These are phyloP conservation scores for Engystomops pustulosus DNA, from an alignment of 2,113 vertebrate genomes.

Conservation along the genomic window DNA sequence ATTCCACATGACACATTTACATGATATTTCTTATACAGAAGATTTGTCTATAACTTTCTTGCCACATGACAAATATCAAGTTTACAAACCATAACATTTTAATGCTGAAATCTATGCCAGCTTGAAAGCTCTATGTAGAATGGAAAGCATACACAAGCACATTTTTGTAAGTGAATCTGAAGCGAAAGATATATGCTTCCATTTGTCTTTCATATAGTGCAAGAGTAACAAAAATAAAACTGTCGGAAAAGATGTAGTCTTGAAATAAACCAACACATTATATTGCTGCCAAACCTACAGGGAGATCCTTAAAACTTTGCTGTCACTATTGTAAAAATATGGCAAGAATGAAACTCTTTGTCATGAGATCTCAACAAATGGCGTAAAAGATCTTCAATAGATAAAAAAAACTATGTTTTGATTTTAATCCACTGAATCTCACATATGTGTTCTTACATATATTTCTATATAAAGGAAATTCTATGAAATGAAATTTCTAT, in stretches of 20 bases:
- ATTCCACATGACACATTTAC: not conserved
- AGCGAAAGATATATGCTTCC: slow-evolving; percentile 47
- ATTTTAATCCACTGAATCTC: not conserved
- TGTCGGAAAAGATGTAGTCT: slow-evolving; percentile 51
- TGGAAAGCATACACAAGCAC: slow-evolving; percentile 22
- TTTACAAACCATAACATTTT: slow-evolving; percentile 33
- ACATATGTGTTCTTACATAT: no score
- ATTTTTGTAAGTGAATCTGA: slow-evolving; percentile 49
- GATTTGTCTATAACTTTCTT: not conserved
- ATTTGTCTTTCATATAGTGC: slow-evolving; percentile 55
- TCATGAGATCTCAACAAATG: slow-evolving; percentile 4
- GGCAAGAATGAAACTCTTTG: slow-evolving; percentile 24
- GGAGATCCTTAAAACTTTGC: slow-evolving; percentile 48
- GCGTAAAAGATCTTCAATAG: not conserved
- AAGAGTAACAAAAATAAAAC: slow-evolving; percentile 55
- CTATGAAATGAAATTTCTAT: no score
- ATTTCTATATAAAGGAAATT: no score
- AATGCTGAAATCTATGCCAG: slow-evolving; percentile 15
- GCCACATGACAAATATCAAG: slow-evolving; percentile 8
- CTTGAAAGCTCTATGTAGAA: slow-evolving; percentile 12
- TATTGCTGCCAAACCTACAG: slow-evolving; percentile 48
- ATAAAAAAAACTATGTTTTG: not conserved
- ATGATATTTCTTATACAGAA: not conserved
- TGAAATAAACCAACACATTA: slow-evolving; percentile 57
- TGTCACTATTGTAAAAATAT: slow-evolving; percentile 54